phyloP scores from a whole-genome alignment of 2,113 vertebrate genomes.

The Epinephelus moara region DNA sequence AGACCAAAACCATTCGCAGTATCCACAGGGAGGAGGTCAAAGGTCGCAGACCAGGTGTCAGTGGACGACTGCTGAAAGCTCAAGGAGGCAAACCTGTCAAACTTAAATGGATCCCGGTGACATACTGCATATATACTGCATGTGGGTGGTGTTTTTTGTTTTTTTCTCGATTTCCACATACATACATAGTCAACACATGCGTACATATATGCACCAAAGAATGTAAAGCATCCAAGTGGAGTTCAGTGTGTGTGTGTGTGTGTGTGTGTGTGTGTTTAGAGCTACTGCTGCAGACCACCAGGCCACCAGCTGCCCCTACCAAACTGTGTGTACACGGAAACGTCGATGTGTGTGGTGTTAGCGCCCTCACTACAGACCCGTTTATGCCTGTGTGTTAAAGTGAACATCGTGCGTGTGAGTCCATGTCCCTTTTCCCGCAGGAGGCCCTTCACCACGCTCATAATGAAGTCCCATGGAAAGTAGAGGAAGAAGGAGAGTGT shows the following conservation, averaged over 20 bases:
- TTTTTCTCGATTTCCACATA: neutral
- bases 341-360: conserved; percentile 29
- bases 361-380: neutral
- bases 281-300: neutral
- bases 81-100: neutral
- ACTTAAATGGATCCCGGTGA: neutral
- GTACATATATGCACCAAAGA: neutral
- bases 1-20: neutral
- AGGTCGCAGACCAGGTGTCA: neutral
- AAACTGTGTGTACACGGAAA: conserved; percentile 21
- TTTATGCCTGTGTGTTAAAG: conserved; percentile 40
- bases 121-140: neutral
- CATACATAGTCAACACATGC: neutral
- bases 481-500: neutral
- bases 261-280: neutral
- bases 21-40: conserved; percentile 1
- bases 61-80: neutral
- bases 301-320: neutral
- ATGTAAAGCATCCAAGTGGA: neutral
- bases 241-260: neutral
- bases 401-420: conserved; percentile 25
- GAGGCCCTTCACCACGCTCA: conserved; percentile 74
- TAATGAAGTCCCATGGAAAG: conserved; percentile 85
- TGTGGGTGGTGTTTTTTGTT: neutral
- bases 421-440: conserved; percentile 64